These are phyloP conservation scores for Leucophora obtusa DNA, from an alignment of 2,888 invertebrate species.

Conservation along the genomic window DNA sequence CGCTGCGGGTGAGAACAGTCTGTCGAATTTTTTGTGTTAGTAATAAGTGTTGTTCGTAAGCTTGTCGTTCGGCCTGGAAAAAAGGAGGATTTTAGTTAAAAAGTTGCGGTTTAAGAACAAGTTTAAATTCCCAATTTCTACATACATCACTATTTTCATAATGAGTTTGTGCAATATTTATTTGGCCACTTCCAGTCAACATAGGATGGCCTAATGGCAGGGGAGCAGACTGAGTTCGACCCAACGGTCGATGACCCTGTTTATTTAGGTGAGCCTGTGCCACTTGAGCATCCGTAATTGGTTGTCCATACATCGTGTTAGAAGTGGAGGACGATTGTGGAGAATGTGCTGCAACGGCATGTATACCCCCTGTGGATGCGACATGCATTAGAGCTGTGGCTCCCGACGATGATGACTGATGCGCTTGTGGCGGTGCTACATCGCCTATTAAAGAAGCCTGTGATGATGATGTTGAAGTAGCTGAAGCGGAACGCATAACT, in stretches of 20 bases:
- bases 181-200: conserved; percentile 80
- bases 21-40: conserved; percentile 92
- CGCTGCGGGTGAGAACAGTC: conserved; percentile 90
- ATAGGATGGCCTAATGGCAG: conserved; percentile 93
- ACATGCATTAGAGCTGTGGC: conserved; percentile 61
- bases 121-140: conserved; percentile 15
- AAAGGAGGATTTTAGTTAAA: background rate
- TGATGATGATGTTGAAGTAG: conserved; percentile 76
- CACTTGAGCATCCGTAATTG: conserved; percentile 83
- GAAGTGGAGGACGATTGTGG: conserved; percentile 59
- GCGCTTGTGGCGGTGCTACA: conserved; percentile 75
- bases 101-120: background rate
- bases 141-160: conserved; percentile 79
- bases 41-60: conserved; percentile 82
- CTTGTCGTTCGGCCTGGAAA: conserved; percentile 80
- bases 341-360: conserved; percentile 59
- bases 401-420: conserved; percentile 64
- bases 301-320: conserved; percentile 76
- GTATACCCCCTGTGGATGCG: conserved; percentile 64
- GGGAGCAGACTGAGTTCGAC: conserved; percentile 96
- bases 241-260: conserved; percentile 88
- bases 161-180: conserved; percentile 77
- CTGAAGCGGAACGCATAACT: conserved; percentile 79
- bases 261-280: conserved; percentile 85
- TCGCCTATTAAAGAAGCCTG: conserved; percentile 75